Percentiles rank a stretch among this genome's conserved stretches.
Evolutionary conservation across 1,140 invertebrate genomes (phyloP).

Genomic region (Charaxes varanes): DNA sequence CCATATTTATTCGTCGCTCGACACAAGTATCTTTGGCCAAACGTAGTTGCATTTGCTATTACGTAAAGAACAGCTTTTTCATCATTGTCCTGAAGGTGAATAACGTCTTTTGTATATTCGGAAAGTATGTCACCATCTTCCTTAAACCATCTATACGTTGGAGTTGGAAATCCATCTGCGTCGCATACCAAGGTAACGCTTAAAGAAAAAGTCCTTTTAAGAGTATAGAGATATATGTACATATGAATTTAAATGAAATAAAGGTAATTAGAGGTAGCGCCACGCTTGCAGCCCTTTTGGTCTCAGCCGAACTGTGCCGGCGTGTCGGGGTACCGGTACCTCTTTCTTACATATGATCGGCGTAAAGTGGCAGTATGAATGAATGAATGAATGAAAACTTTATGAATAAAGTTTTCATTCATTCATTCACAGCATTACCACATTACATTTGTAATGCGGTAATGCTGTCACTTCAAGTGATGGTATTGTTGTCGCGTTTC

Average conservation of each 20-base stretch:
- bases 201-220: conserved; percentile 18
- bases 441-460: no score
- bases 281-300: no score
- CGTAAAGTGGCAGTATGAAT: background rate
- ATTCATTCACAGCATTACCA: no score
- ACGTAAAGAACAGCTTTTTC: conserved; percentile 28
- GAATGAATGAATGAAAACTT: no score
- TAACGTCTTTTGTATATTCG: conserved; percentile 33
- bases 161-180: conserved; percentile 35
- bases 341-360: no score
- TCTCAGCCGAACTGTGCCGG: no score
- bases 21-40: conserved; percentile 35
- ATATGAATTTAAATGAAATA: background rate
- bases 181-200: conserved; percentile 44
- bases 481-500: no score
- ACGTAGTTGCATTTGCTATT: conserved; percentile 24
- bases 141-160: conserved; percentile 47
- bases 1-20: conserved; percentile 38
- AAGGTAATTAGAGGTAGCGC: background rate
- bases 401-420: no score
- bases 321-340: no score
- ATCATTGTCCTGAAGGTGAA: conserved; percentile 27
- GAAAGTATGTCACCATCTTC: conserved; percentile 27
- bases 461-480: no score
- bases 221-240: background rate